Evolutionary conservation across 2,113 vertebrate genomes (phyloP).

Genomic region (Platysternon megacephalum): DNA sequence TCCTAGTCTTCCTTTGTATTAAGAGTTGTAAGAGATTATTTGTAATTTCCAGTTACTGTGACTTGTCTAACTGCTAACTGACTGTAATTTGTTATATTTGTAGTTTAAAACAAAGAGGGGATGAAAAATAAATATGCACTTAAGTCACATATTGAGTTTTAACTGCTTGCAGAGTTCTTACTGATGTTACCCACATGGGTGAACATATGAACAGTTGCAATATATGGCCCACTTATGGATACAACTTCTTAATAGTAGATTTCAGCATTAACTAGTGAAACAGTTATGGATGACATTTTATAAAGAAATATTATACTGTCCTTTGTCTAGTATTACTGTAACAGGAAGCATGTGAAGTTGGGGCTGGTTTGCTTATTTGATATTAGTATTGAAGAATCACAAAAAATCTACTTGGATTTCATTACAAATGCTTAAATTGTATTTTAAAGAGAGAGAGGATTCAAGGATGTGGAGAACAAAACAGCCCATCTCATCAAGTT

Average conservation of each 20-base stretch:
- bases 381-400: slow-evolving; percentile 21
- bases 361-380: not conserved
- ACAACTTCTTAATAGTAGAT: not conserved
- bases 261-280: not conserved
- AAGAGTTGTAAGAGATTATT: slow-evolving; percentile 47
- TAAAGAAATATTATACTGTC: not conserved
- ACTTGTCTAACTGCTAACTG: slow-evolving; percentile 45
- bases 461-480: slow-evolving; percentile 18
- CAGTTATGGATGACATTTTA: slow-evolving; percentile 27
- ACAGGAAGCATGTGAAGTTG: not conserved
- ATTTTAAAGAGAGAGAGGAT: not conserved
- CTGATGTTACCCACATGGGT: not conserved
- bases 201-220: not conserved
- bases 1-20: slow-evolving; percentile 44
- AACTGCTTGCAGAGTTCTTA: not conserved
- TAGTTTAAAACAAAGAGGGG: slow-evolving; percentile 34
- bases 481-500: not conserved
- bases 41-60: slow-evolving; percentile 27
- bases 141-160: not conserved
- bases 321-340: not conserved
- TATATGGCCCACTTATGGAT: not conserved
- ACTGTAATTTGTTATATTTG: slow-evolving; percentile 49
- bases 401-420: not conserved
- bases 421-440: slow-evolving; percentile 20
- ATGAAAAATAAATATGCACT: slow-evolving; percentile 7